Conservation (phyloP, 1,140 invertebrate genomes). For the Sinella curviseta region DNA sequence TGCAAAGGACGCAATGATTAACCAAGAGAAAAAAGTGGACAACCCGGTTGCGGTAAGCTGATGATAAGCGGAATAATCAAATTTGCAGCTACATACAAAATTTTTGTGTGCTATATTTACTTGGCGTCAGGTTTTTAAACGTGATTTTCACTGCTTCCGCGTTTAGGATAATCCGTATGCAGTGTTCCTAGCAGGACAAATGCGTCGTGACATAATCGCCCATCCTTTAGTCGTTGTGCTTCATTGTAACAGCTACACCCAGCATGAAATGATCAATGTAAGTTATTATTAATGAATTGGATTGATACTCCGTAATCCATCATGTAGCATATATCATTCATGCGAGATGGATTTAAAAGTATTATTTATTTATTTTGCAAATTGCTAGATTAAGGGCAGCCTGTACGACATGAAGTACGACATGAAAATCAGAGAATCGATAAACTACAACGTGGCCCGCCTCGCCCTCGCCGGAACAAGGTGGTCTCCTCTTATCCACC, state of each 20-base stretch:
- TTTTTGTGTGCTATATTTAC: no score
- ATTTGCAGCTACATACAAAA: no score
- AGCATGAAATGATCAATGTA: conserved; percentile 23
- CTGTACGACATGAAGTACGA: conserved; percentile 29
- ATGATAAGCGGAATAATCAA: no score
- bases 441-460: not conserved
- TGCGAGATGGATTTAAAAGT: no score
- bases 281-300: not conserved
- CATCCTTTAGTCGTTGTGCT: conserved; percentile 21
- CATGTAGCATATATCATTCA: no score
- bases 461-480: conserved; percentile 27
- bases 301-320: no score
- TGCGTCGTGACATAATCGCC: conserved; percentile 5
- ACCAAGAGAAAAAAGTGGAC: not conserved
- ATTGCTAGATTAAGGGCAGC: not conserved
- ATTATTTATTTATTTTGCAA: no score
- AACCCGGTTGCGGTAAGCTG: not conserved
- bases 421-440: conserved; percentile 18
- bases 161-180: conserved; percentile 30
- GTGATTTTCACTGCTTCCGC: no score
- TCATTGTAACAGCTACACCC: conserved; percentile 11
- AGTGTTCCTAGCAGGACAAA: conserved; percentile 3
- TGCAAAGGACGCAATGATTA: not conserved
- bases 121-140: no score
- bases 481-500: conserved; percentile 27